phyloP scores from a whole-genome alignment of 1,140 invertebrate genomes.

The Pinna nobilis region DNA sequence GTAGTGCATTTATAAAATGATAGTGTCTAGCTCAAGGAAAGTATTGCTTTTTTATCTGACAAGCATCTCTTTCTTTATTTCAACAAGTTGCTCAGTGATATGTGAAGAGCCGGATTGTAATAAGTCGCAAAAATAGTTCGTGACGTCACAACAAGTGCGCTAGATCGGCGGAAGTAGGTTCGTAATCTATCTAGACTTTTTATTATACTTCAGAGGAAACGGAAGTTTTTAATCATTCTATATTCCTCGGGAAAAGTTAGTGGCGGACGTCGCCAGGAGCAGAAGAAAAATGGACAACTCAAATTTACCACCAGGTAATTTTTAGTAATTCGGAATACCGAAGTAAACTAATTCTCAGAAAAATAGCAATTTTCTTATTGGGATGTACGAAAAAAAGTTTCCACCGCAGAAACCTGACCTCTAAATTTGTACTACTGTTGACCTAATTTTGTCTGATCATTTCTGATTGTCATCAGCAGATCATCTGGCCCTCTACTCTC shows the following conservation, averaged over 20 bases:
- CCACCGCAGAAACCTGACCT: no score
- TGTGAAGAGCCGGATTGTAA: constrained; percentile 51
- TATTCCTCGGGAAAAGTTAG: constrained; percentile 11
- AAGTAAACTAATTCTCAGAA: no score
- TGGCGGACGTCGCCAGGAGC: constrained; percentile 20
- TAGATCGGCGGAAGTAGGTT: constrained; percentile 36
- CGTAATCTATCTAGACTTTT: constrained; percentile 24
- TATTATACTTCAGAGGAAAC: constrained; percentile 6
- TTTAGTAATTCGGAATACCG: no score
- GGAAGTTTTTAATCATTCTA: constrained; percentile 23
- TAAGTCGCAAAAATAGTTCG: constrained; percentile 66
- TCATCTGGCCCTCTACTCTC: not conserved
- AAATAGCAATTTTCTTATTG: no score
- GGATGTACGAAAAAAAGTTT: no score
- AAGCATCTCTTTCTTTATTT: not conserved
- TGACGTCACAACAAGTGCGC: constrained; percentile 60
- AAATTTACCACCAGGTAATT: constrained; percentile 34
- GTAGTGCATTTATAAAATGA: not conserved
- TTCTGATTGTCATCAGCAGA: not conserved
- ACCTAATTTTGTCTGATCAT: not conserved
- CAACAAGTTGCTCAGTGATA: constrained; percentile 36
- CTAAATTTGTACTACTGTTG: not conserved
- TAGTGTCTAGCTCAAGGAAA: not conserved
- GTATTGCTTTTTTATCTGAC: not conserved
- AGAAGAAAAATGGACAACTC: constrained; percentile 40